Percentiles rank a stretch among this genome's conserved stretches.
phyloP scores from a whole-genome alignment of 92 coral and sea anemone species.

The Palythoa grandiflora region DNA sequence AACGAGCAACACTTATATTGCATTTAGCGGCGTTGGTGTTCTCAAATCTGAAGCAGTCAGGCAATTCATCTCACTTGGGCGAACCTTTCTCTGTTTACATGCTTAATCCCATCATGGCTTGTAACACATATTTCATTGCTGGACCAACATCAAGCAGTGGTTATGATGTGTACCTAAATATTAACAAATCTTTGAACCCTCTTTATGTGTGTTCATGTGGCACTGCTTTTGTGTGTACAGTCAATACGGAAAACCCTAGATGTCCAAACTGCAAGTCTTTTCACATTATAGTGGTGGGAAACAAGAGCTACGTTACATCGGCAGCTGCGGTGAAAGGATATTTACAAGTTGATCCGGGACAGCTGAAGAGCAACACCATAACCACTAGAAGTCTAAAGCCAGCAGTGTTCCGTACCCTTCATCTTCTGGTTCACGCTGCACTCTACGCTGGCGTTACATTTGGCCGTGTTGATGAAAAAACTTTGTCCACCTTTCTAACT shows the following conservation, averaged over 20 bases:
- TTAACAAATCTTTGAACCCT: background rate
- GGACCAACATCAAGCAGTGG: constrained; percentile 33
- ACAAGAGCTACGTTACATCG: background rate
- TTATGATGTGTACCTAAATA: constrained; percentile 22
- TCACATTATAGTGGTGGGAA: background rate
- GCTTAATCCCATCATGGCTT: constrained; percentile 47
- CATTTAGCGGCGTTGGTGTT: constrained; percentile 78
- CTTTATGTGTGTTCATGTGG: constrained; percentile 65
- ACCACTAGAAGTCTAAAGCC: constrained; percentile 70
- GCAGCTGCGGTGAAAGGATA: constrained; percentile 45
- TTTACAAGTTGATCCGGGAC: constrained; percentile 22
- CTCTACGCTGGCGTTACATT: constrained; percentile 82
- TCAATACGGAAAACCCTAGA: background rate
- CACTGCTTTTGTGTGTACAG: constrained; percentile 34
- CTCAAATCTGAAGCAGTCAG: constrained; percentile 46
- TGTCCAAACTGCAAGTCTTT: constrained; percentile 63
- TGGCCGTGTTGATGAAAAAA: constrained; percentile 55
- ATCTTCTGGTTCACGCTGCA: constrained; percentile 83
- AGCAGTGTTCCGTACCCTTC: constrained; percentile 83
- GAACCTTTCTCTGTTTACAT: constrained; percentile 64
- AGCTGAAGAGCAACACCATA: constrained; percentile 37
- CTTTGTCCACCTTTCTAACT: constrained; percentile 53
- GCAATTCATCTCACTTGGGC: background rate
- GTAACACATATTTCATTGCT: background rate
- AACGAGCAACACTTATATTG: constrained; percentile 73